Evolutionary conservation across 1,140 invertebrate genomes (phyloP).

Genomic region (Spodoptera frugiperda): DNA sequence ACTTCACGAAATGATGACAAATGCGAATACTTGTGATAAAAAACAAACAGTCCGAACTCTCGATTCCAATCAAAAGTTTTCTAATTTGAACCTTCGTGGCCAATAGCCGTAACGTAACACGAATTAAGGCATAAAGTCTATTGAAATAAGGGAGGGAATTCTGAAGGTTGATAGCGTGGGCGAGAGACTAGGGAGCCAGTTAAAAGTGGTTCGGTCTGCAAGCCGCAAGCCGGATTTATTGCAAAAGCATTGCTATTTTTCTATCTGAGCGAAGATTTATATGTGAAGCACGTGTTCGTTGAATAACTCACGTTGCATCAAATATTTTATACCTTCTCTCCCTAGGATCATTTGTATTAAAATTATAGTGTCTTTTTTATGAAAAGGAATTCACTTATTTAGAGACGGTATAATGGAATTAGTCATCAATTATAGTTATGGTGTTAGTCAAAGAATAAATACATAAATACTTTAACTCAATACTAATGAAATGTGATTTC

Average conservation of each 20-base stretch:
- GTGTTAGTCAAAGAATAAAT: too few relatives aligned
- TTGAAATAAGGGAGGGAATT: background rate
- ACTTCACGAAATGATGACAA: background rate
- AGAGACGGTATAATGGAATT: too few relatives aligned
- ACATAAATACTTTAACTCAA: too few relatives aligned
- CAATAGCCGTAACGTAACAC: constrained; percentile 9
- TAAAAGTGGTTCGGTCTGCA: background rate
- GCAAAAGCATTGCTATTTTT: constrained; percentile 28
- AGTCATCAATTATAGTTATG: too few relatives aligned
- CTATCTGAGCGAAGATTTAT: constrained; percentile 16
- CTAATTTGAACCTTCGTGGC: constrained; percentile 29
- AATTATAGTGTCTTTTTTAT: too few relatives aligned
- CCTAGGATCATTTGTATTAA: too few relatives aligned
- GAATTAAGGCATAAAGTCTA: constrained; percentile 14
- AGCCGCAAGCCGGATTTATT: constrained; percentile 24
- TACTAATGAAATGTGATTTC: too few relatives aligned
- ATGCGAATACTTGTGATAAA: constrained; percentile 13
- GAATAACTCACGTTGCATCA: constrained; percentile 5
- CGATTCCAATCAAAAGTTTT: constrained; percentile 41
- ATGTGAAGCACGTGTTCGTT: background rate
- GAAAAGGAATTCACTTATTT: too few relatives aligned
- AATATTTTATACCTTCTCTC: background rate
- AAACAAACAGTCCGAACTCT: constrained; percentile 11
- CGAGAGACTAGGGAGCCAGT: background rate
- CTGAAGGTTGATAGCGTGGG: background rate